These are phyloP conservation scores for Aphidius ervi DNA, from an alignment of 1,140 invertebrate species.

Conservation along the genomic window DNA sequence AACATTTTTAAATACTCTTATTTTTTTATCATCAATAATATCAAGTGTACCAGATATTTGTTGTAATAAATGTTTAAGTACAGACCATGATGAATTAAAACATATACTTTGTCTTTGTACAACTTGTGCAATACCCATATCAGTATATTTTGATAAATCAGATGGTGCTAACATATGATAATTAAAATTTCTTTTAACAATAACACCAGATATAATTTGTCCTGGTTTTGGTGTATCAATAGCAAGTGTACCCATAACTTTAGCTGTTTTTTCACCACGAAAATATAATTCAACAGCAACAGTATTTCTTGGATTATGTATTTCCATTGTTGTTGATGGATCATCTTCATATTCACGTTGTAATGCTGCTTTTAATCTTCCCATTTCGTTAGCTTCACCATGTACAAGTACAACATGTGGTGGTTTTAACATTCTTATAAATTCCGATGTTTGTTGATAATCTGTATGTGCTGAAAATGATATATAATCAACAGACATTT, in stretches of 20 bases:
- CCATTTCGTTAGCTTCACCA: constrained; percentile 99
- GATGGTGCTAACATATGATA: constrained; percentile 90
- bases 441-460: constrained; percentile 98
- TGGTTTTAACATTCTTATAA: constrained; percentile 89
- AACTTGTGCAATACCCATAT: constrained; percentile 89
- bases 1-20: constrained; percentile 74
- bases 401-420: constrained; percentile 96
- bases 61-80: constrained; percentile 78
- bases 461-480: constrained; percentile 99
- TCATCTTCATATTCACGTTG: constrained; percentile 93
- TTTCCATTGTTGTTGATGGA: constrained; percentile 78
- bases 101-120: constrained; percentile 86
- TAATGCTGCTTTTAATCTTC: constrained; percentile 87
- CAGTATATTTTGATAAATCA: constrained; percentile 94
- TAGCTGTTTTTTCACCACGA: constrained; percentile 95
- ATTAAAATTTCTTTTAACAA: constrained; percentile 97
- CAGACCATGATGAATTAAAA: constrained; percentile 72
- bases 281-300: constrained; percentile 91
- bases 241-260: constrained; percentile 92
- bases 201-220: constrained; percentile 81
- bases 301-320: constrained; percentile 96
- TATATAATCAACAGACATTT: constrained; percentile 98
- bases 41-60: constrained; percentile 81
- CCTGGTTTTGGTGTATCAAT: constrained; percentile 75
- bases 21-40: constrained; percentile 67